Evolutionary conservation across 2,888 invertebrate genomes (phyloP).

Genomic region (Phorcus lineatus): DNA sequence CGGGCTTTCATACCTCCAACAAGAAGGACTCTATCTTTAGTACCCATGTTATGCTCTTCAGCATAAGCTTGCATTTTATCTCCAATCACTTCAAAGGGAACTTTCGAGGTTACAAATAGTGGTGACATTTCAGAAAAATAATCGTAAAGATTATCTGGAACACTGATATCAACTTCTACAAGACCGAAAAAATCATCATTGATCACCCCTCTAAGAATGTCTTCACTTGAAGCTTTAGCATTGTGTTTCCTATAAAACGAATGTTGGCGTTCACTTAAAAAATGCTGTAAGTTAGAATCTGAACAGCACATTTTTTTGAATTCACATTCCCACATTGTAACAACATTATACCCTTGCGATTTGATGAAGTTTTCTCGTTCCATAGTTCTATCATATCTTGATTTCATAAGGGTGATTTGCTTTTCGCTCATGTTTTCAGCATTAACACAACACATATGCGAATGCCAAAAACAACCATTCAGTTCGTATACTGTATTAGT

Average conservation of each 20-base stretch:
- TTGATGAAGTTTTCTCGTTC: not conserved
- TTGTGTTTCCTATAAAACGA: not conserved
- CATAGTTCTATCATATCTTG: no score
- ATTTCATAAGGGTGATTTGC: no score
- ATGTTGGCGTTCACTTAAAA: no score
- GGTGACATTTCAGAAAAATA: not conserved
- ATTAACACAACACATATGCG: not conserved
- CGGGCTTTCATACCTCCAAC: not conserved
- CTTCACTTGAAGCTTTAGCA: not conserved
- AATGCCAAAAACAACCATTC: not conserved
- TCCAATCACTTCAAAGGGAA: not conserved
- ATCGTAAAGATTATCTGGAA: not conserved
- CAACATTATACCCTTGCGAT: no score
- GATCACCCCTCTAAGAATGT: not conserved
- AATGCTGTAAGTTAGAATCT: no score
- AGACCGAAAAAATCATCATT: not conserved
- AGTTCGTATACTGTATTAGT: not conserved
- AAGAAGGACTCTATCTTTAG: not conserved
- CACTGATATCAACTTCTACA: not conserved
- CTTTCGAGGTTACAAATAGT: not conserved
- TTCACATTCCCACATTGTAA: no score
- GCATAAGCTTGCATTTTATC: not conserved
- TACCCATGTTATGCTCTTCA: not conserved
- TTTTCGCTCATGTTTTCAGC: no score
- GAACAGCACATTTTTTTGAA: no score